phyloP scores from a whole-genome alignment of 2,113 vertebrate species.

The Menura novaehollandiae region DNA sequence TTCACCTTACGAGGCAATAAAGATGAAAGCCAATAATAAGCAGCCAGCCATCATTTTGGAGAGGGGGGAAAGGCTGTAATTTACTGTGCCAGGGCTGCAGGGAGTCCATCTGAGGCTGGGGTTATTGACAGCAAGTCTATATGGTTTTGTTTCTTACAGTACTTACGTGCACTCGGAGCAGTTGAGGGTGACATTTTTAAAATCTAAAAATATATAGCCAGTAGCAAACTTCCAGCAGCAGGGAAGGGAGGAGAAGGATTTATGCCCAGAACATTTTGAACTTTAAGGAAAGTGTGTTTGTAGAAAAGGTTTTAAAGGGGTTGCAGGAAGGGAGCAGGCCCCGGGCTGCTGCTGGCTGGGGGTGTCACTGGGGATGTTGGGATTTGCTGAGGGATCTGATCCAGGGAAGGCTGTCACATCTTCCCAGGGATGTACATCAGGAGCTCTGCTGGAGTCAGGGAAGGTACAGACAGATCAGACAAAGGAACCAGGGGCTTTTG shows the following conservation, averaged over 20 bases:
- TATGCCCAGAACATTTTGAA: background rate
- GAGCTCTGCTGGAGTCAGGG: background rate
- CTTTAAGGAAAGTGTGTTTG: background rate
- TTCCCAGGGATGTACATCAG: background rate
- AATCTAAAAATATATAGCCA: slow-evolving; percentile 22
- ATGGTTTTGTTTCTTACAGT: slow-evolving; percentile 3
- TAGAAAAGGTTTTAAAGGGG: background rate
- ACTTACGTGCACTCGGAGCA: background rate
- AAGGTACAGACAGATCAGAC: background rate
- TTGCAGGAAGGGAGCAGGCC: background rate
- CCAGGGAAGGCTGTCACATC: accelerated
- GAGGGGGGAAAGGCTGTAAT: background rate
- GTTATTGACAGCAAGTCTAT: slow-evolving; percentile 25
- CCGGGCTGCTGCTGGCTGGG: background rate
- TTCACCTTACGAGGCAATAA: slow-evolving; percentile 47
- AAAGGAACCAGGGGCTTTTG: background rate
- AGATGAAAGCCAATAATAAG: slow-evolving; percentile 58
- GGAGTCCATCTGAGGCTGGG: slow-evolving; percentile 21
- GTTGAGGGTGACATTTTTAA: slow-evolving; percentile 42
- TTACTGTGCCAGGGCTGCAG: slow-evolving; percentile 33
- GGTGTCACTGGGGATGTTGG: background rate
- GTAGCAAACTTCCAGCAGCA: background rate
- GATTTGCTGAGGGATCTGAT: background rate
- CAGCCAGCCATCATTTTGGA: background rate
- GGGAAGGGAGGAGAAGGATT: background rate